phyloP scores from a whole-genome alignment of 2,888 invertebrate species.

The Synanthedon formicaeformis region DNA sequence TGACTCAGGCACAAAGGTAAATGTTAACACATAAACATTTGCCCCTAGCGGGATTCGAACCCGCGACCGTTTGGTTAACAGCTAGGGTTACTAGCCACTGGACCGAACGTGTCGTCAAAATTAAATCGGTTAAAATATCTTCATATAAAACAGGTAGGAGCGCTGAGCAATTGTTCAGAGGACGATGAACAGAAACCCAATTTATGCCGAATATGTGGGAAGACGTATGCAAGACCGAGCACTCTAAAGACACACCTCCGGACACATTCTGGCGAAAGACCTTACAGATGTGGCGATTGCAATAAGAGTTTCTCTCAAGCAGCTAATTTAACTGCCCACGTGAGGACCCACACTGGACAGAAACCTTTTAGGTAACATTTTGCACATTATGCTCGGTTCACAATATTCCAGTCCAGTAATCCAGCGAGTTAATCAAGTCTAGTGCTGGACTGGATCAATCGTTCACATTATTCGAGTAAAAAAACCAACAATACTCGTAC shows the following conservation, averaged over 20 bases:
- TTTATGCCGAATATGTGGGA: constrained; percentile 94
- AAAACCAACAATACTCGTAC: too few species aligned
- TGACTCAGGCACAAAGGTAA: too few species aligned
- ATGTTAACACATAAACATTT: too few species aligned
- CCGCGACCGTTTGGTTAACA: too few species aligned
- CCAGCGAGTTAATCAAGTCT: too few species aligned
- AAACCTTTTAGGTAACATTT: constrained; percentile 85
- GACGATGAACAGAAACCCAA: constrained; percentile 87
- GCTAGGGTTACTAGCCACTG: too few species aligned
- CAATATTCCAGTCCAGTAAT: too few species aligned
- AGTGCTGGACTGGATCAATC: too few species aligned
- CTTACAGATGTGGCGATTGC: constrained; percentile 90
- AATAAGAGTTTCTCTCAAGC: constrained; percentile 98
- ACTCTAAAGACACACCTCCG: constrained; percentile 97
- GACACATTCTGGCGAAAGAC: constrained; percentile 96
- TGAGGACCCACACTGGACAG: constrained; percentile 95
- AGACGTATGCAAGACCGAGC: constrained; percentile 95
- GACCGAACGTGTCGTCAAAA: too few species aligned
- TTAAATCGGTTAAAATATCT: too few species aligned
- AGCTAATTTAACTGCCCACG: constrained; percentile 97
- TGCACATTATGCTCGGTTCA: neutral
- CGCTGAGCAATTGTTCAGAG: constrained; percentile 70
- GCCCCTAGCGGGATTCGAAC: too few species aligned
- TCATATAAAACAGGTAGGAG: constrained; percentile 36
- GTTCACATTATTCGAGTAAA: too few species aligned